Base-by-base conservation (phyloP, 1,140 invertebrate species). In the Drosophila sturtevanti region DNA sequence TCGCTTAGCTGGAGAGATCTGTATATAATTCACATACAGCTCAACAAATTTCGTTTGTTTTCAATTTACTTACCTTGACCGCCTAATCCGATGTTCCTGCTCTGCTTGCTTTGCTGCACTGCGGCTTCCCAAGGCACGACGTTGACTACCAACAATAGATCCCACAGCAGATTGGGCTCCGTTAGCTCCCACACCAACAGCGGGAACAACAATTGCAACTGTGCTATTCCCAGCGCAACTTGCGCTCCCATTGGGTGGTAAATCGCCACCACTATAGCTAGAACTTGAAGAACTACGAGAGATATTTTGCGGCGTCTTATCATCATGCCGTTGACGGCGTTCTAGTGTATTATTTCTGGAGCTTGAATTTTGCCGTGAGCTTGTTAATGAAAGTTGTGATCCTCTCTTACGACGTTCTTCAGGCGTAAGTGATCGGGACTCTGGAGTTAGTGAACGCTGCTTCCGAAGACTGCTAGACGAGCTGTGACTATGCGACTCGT, bases 281-380 rank as follows among this genome's bases (percentile, higher is more conserved):
- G 91, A 92, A 41, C 91, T 92, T 0, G 91, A 92, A 27, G 91
- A 92, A 59, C 91, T 92, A 10, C 91, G 75, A 24, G 91, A 92
- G 18, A 91, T 90, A 60, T 75, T 91, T 4, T 74, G 66, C 34
- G 73, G 72, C 18, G 87, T 87, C 24, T 89, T 91, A 5, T 91
- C 86, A 31, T 81, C 79, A 31, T 77, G 68, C 0, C 75, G 69
- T 14, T 85, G 84, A 22, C 90, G 77, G 5, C 80, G 79, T 58
- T 92, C 91, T 3, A 92, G 22, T 1, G 91, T 92, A 22, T 87
- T 92, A 59, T 71, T 91, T 56, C 87, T 80, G 5, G 89, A 91
- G 55, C 81, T 80, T 0, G 86, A 92, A 51, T 81, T 92, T 62
- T 92, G 91, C 0, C 91, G 72, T 0, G 91, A 91, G 6, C 79